These are phyloP conservation scores for Coregonus clupeaformis DNA, from an alignment of 2,113 vertebrate genomes.

Conservation along the genomic window DNA sequence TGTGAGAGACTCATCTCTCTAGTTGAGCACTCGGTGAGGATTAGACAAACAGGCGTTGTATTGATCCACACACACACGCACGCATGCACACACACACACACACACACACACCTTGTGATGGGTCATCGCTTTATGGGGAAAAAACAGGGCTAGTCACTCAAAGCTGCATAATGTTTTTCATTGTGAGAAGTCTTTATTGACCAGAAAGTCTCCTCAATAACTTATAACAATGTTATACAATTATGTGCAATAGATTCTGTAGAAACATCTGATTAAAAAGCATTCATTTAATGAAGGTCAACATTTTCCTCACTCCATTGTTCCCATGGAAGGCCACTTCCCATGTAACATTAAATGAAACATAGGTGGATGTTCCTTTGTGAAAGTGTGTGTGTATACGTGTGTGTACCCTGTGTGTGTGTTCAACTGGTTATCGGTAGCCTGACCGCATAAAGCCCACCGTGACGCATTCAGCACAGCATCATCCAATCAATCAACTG, in stretches of 20 bases:
- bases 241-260: neutral
- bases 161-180: neutral
- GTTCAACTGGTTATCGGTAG: constrained; percentile 34
- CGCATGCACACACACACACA: no score
- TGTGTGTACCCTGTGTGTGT: neutral
- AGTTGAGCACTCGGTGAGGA: no score
- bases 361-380: neutral
- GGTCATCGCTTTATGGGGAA: no score
- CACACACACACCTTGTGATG: no score
- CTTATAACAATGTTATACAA: no score
- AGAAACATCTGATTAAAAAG: neutral
- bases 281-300: no score
- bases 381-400: neutral
- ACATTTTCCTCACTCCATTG: no score
- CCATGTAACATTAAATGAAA: neutral
- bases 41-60: no score
- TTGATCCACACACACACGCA: no score
- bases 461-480: constrained; percentile 14
- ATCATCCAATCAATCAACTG: constrained; percentile 15
- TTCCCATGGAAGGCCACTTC: neutral
- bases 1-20: no score
- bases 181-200: neutral
- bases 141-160: neutral
- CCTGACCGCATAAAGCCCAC: constrained; percentile 12
- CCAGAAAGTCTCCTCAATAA: neutral